phyloP scores from a whole-genome alignment of 2,888 invertebrate genomes.

The Strigamia crassipes region DNA sequence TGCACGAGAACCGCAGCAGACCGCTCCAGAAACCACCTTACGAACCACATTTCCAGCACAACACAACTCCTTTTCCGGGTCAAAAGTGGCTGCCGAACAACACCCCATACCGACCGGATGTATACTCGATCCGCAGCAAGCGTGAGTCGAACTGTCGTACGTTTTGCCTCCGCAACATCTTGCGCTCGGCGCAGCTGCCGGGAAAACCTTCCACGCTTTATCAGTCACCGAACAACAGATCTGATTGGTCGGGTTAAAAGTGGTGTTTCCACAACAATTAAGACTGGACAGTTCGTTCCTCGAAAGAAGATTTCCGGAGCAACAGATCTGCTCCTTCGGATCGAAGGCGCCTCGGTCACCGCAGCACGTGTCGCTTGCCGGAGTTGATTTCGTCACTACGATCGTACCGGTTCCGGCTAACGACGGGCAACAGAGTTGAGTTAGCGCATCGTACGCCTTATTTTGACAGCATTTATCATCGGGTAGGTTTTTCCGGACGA shows the following conservation, averaged over 20 bases:
- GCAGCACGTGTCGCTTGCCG: constrained; percentile 18
- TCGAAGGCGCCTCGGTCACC: constrained; percentile 8
- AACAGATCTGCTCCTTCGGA: constrained; percentile 31
- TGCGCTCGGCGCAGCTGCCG: background rate
- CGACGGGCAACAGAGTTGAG: constrained; percentile 24
- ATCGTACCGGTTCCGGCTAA: background rate
- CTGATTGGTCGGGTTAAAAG: background rate
- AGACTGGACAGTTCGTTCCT: background rate
- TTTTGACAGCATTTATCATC: constrained; percentile 38
- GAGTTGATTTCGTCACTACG: background rate
- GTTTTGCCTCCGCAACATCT: constrained; percentile 33
- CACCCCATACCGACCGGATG: background rate
- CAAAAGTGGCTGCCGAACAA: background rate
- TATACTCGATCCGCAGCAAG: background rate
- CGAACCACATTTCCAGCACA: constrained; percentile 2
- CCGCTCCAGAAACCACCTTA: background rate
- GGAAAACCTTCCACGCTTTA: background rate
- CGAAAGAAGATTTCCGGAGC: background rate
- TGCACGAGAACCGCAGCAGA: background rate
- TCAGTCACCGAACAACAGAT: constrained; percentile 19
- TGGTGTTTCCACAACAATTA: constrained; percentile 12
- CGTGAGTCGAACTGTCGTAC: background rate
- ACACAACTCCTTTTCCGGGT: constrained; percentile 42
- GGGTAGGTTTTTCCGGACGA: background rate
- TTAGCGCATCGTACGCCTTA: background rate